Evolutionary conservation across 2,797 vertebrate species (phyloP).

Genomic region (Sebastes matsubarae): DNA sequence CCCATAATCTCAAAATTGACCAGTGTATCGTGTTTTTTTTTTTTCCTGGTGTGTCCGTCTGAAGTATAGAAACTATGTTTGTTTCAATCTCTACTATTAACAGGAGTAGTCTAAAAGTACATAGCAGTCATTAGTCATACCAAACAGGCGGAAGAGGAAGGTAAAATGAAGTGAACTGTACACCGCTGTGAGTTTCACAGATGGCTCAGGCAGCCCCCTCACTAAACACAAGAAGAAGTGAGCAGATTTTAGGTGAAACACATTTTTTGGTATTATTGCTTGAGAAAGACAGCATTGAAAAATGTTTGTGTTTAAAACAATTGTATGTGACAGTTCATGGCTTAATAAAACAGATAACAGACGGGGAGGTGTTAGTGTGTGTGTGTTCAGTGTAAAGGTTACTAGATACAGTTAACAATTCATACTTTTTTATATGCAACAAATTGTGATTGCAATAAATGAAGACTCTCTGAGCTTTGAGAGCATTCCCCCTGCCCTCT

Average conservation of each 20-base stretch:
- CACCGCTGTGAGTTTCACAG: conserved; percentile 7
- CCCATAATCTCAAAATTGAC: too few species aligned
- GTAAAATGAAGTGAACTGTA: not conserved
- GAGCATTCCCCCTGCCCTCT: not conserved
- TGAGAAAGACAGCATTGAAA: not conserved
- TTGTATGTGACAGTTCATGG: not conserved
- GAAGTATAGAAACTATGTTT: not conserved
- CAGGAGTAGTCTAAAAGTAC: not conserved
- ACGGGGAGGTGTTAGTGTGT: not conserved
- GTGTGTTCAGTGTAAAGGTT: not conserved
- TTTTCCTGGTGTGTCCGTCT: too few species aligned
- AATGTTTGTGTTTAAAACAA: not conserved
- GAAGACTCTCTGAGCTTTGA: not conserved
- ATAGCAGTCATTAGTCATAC: not conserved
- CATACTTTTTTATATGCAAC: not conserved
- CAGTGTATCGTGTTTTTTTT: too few species aligned
- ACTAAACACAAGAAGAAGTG: not conserved
- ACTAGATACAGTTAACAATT: not conserved
- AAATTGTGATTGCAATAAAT: not conserved
- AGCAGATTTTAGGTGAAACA: conserved; percentile 4
- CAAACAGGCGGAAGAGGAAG: not conserved
- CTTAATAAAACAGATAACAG: not conserved
- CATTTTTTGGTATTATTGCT: not conserved
- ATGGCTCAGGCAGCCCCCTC: conserved; percentile 9
- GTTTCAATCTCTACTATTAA: not conserved